Evolutionary conservation across 2,888 invertebrate species (phyloP).

Genomic region (Hecatera dysodea): DNA sequence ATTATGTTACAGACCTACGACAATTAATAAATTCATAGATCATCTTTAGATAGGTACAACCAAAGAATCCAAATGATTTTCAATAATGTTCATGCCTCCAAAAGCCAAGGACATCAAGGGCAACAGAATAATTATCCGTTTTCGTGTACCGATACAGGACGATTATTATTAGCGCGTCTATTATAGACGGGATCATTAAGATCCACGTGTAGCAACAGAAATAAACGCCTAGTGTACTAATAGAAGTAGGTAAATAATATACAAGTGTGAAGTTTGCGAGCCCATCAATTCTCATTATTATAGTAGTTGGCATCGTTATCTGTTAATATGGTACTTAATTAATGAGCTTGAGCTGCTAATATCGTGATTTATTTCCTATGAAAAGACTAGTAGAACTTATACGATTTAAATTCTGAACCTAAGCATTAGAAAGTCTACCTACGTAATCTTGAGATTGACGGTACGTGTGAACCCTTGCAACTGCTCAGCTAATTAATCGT

Average conservation of each 20-base stretch:
- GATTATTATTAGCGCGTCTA: slow-evolving; percentile 43
- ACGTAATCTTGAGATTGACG: too few species aligned
- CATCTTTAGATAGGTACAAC: background rate
- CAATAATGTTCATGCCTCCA: background rate
- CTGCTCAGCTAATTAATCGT: background rate
- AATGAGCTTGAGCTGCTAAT: slow-evolving; percentile 6
- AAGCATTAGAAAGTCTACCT: too few species aligned
- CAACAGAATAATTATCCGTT: slow-evolving; percentile 21
- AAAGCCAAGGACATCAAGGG: background rate
- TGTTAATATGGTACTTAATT: slow-evolving; percentile 19
- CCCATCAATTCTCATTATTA: slow-evolving; percentile 25
- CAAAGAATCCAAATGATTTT: background rate
- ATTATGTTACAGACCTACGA: too few species aligned
- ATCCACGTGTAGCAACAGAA: slow-evolving; percentile 42
- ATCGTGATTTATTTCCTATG: slow-evolving; percentile 15
- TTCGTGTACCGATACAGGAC: background rate
- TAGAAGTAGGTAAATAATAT: slow-evolving; percentile 30
- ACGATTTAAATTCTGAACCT: too few species aligned
- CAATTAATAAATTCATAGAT: too few species aligned
- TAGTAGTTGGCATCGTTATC: slow-evolving; percentile 21
- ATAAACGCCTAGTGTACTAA: slow-evolving; percentile 34
- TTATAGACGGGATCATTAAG: slow-evolving; percentile 25
- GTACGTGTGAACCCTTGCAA: background rate
- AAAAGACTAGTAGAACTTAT: background rate
- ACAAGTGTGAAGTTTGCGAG: slow-evolving; percentile 19